Base-by-base conservation (phyloP, 2,888 invertebrate species). In the Chaetogeoica ovagalla region DNA sequence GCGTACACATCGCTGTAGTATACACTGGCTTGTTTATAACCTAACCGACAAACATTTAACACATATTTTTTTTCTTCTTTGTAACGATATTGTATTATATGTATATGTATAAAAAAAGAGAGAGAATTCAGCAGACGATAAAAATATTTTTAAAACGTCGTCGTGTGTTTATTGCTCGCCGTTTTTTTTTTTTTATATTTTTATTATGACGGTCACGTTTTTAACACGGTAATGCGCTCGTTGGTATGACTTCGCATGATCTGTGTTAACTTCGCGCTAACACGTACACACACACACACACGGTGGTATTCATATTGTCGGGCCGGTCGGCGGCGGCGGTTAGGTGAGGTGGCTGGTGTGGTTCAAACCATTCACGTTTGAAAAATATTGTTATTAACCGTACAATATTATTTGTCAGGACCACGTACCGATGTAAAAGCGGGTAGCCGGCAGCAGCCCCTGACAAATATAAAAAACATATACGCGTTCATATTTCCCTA, bases 231-330 rank as follows among this genome's bases (percentile, higher is more conserved):
- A 63, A 79, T 65, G 55, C 21, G 63, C 37, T 63, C 63, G 43
- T 71, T 63, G 63, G 70, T 79, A 71, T 79, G 71, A 79, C 55
- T 70, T 79, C 0, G 39, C 70, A 79, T 79, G 79, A 79, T 79
- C 57, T n/a, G n/a, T 63, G 71, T 39, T 55, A 63, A 79, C 55
- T 60, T 77, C 52, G n/a, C 52, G 52, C 37, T 60, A 69, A 69
- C 77, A 77, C 77, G 60, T 60, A 52, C 37, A 21, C 39, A 57
- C 65, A n/a, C n/a, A n/a, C n/a, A n/a, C n/a, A n/a, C n/a, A n/a
- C n/a, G n/a, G n/a, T n/a, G n/a, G n/a, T n/a, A n/a, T n/a, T n/a
- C n/a, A n/a, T n/a, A 65, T 65, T 74, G 65, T 65, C 39, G n/a
- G 63, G 63, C 30, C 39, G 17, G 37, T 73, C 52, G n/a, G n/a